Base-by-base conservation (phyloP, 2,113 vertebrate species). In the Hoplias malabaricus region DNA sequence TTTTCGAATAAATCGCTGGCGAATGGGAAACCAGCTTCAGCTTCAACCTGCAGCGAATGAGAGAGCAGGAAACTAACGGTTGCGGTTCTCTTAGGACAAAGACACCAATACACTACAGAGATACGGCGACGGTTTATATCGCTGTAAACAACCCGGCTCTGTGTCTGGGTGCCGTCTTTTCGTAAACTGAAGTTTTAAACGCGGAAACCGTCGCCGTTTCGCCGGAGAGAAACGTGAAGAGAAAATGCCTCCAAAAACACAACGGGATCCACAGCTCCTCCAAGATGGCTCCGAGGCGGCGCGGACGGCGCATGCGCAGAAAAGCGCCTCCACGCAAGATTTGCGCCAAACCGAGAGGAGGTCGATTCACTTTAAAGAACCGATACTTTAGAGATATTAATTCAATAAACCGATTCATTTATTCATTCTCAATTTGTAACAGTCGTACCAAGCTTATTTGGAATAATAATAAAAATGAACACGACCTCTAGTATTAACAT, bases 231-330 rank as follows among this genome's bases (percentile, higher is more conserved):
- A n/a, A 57, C 2, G 1, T 1, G 38, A 50, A 10, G 2, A 75
- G 53, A 69, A 62, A 70, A 70, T 40, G 12, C 66, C 8, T 53
- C 43, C 14, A 19, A 34, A 4, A 34, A 63, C 59, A 36, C 19
- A 61, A 19, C 7, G 5, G 33, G 43, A 19, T 21, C 23, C 42
- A 31, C 27, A 16, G 50, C 57, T 62, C 23, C 43, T 31, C 46
- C 77, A 84, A 84, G 77, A 86, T 84, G 84, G 80, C 79, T 62
- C 65, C 70, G 38, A 54, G 48, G 68, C 34, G 59, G 21, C 53
- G 21, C 7, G 38, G 11, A 65, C 10, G 33, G 76, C 82, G 82
- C 84, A 78, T 78, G 84, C 70, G 46, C 73, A 75, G 5, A 81
- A 53, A 53, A 14, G 40, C 14, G 27, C 66, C n/a, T 57, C 21